Base-by-base conservation (phyloP, 2,888 invertebrate genomes). In the Agriopis marginaria region DNA sequence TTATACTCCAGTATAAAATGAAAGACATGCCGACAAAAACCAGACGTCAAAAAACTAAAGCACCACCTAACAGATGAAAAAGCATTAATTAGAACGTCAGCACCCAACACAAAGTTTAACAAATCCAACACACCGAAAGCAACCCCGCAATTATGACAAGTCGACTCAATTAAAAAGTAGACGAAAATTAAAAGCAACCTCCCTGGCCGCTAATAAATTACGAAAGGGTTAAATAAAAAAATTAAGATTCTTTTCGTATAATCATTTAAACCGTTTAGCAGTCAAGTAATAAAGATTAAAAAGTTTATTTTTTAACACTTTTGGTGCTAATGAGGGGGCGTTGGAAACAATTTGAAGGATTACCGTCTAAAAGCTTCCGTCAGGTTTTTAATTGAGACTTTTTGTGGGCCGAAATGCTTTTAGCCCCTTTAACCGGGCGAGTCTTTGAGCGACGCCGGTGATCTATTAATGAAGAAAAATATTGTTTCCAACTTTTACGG, bases 341-440 rank as follows among this genome's bases (percentile, higher is more conserved):
- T 92, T 91, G 90, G 90, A 94, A 94, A 94, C 94, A 93, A 94
- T 94, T 93, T 94, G 93, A 94, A 88, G 93, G 93, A 94, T 94
- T 94, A 93, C 94, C 92, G 91, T 93, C 94, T 94, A 94, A 94
- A 94, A 94, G 94, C 94, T 94, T 94, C 93, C 94, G 93, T 92
- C 93, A 91, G 93, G 88, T 88, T 93, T 93, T 94, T 94, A 94
- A 94, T 94, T 94, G 94, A 94, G 94, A 92, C 92, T 93, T 94
- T 93, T 94, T 92, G 91, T 92, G 85, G 88, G 86, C 87, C 87
- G 86, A 89, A 90, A 92, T 88, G 91, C 93, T 93, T 93, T 94
- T 93, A 93, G 93, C 90, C 90, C 90, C 90, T 93, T 92, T 88
- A 88, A 86, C 82, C 79, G 82, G 82, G 78, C 84, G 86, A 82